phyloP scores from a whole-genome alignment of 2,797 vertebrate genomes.

The Limnodromus scolopaceus region DNA sequence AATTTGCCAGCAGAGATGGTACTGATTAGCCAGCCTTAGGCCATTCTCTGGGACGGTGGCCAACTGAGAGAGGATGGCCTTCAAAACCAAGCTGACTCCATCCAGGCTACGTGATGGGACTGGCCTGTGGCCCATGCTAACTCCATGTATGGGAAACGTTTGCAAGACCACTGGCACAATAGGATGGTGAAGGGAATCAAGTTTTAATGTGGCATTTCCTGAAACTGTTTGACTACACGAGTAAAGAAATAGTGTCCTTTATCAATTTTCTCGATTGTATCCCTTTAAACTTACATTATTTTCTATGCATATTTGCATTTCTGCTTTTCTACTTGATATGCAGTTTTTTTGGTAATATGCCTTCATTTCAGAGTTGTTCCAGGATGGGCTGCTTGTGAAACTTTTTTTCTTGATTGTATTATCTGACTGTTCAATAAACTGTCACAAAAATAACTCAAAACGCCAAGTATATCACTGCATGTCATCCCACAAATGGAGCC shows the following conservation, averaged over 20 bases:
- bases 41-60: background rate
- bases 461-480: background rate
- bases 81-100: background rate
- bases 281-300: background rate
- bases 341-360: background rate
- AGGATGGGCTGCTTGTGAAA: background rate
- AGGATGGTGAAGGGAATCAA: background rate
- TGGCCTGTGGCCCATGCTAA: background rate
- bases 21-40: background rate
- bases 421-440: background rate
- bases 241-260: background rate
- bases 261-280: background rate
- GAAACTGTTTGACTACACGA: background rate
- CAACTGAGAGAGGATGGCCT: background rate
- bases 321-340: background rate
- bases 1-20: background rate
- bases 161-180: background rate
- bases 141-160: background rate
- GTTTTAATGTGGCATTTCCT: background rate
- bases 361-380: background rate
- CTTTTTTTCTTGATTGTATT: background rate
- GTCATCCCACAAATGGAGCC: background rate
- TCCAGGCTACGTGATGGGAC: background rate
- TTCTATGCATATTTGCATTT: background rate
- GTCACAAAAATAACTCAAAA: background rate